Base-by-base conservation (phyloP, 2,113 vertebrate species). In the Condylura cristata region DNA sequence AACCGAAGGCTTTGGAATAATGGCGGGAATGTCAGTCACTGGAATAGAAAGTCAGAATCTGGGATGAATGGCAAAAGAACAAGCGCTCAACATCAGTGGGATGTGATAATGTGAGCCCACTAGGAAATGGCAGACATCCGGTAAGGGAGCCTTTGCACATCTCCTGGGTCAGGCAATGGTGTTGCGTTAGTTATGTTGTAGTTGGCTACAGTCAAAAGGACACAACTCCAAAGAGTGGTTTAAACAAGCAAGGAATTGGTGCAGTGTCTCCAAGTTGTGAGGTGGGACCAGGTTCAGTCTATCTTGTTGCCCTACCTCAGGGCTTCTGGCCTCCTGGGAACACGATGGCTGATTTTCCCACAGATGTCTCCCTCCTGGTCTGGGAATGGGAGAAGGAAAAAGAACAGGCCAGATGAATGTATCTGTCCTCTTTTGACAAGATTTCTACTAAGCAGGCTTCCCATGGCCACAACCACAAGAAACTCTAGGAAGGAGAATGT, bases 401-500 rank as follows among this genome's bases (percentile, higher is more conserved):
- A 13, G 30, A 11, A 66, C 75, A 39, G 60, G 41, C 8, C 87
- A 60, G n/a, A 46, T 63, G 56, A 39, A 63, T 9, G 18, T 85
- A 46, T 58, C 48, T 72, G 44, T 41, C 20, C 32, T 95, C 34
- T 92, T 92, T 56, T 24, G 86, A 53, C 90, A 92, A 85, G 74
- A 83, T 51, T 88, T 78, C 75, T 89, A 44, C 53, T 58, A 37
- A n/a, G 0, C 34, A 34, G 14, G 87, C 48, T 56, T 92, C 78
- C 58, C 5, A 5, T 51, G 63, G 56, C 44, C 84, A 61, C 10
- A 37, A 82, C 93, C 85, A 78, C 85, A 96, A 95, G 92, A 88
- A 86, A 92, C 79, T 82, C 94, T 89, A 34, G 68, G 30, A 93
- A 68, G n/a, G 28, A 81, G 8, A 76, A 5, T 48, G 7, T 51